These are phyloP conservation scores for Halictus quadricinctus DNA, from an alignment of 2,888 invertebrate species.

Conservation along the genomic window DNA sequence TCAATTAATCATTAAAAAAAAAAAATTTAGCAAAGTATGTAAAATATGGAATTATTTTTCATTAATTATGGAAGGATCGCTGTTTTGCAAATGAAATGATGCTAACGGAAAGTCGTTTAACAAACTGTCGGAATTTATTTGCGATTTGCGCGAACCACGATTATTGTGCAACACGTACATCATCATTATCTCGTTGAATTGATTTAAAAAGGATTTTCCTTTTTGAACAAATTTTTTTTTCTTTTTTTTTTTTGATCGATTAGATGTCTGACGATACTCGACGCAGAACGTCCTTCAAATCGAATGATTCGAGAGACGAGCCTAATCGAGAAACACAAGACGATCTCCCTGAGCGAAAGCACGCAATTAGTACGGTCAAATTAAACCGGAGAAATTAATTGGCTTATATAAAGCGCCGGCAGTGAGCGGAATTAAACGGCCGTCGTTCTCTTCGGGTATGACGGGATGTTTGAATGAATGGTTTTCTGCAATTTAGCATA, in stretches of 20 bases:
- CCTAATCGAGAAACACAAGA: not conserved
- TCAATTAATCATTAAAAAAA: no score
- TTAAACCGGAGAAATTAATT: conserved; percentile 44
- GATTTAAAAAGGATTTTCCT: not conserved
- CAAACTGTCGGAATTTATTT: conserved; percentile 5
- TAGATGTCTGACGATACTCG: conserved; percentile 9
- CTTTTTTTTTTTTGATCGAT: not conserved
- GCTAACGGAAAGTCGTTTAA: not conserved
- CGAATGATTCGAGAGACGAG: not conserved
- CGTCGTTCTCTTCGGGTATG: not conserved
- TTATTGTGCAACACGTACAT: not conserved
- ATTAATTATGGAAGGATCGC: not conserved
- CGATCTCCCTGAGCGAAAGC: conserved; percentile 31
- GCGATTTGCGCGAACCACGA: not conserved
- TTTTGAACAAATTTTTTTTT: conserved; percentile 16
- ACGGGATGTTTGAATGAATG: not conserved
- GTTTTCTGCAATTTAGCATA: not conserved
- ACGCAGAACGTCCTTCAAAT: not conserved
- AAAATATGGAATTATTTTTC: not conserved
- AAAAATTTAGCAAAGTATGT: no score
- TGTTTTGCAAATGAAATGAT: not conserved
- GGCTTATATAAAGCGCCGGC: conserved; percentile 40
- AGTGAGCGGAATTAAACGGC: conserved; percentile 24
- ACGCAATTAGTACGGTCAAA: conserved; percentile 30
- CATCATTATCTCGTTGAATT: conserved; percentile 9